phyloP scores from a whole-genome alignment of 2,888 invertebrate species.

The Rotaria sp. region DNA sequence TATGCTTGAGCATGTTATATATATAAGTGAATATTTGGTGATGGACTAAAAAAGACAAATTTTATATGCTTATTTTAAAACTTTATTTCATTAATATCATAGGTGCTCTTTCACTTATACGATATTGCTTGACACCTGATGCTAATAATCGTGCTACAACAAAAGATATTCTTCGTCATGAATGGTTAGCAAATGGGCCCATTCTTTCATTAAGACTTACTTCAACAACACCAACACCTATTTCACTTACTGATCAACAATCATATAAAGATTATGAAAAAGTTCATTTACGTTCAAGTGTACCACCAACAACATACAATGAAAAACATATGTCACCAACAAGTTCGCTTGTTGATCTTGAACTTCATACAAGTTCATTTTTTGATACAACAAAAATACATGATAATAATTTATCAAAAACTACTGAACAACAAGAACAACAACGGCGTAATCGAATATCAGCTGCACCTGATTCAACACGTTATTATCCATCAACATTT shows the following conservation, averaged over 20 bases:
- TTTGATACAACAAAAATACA: background rate
- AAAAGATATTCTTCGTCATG: constrained; percentile 17
- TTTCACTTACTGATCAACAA: background rate
- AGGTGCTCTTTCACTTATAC: constrained; percentile 1
- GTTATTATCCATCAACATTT: background rate
- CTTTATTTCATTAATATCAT: background rate
- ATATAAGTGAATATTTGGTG: background rate
- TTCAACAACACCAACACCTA: background rate
- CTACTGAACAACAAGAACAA: background rate
- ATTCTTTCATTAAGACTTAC: background rate
- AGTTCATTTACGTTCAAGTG: background rate
- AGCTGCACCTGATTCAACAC: background rate
- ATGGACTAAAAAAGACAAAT: background rate
- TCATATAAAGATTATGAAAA: background rate
- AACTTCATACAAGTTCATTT: constrained; percentile 21
- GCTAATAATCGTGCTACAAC: constrained; percentile 10
- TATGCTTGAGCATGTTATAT: background rate
- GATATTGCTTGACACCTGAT: background rate
- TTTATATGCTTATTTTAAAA: background rate
- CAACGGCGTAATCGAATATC: background rate
- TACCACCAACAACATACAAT: background rate
- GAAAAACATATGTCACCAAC: background rate
- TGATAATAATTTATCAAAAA: background rate
- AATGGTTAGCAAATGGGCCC: background rate
- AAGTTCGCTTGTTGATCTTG: background rate